Percentiles rank a stretch among this genome's conserved stretches.
Conservation (phyloP, 1,140 invertebrate genomes). For the Aphaenogaster floridana region DNA sequence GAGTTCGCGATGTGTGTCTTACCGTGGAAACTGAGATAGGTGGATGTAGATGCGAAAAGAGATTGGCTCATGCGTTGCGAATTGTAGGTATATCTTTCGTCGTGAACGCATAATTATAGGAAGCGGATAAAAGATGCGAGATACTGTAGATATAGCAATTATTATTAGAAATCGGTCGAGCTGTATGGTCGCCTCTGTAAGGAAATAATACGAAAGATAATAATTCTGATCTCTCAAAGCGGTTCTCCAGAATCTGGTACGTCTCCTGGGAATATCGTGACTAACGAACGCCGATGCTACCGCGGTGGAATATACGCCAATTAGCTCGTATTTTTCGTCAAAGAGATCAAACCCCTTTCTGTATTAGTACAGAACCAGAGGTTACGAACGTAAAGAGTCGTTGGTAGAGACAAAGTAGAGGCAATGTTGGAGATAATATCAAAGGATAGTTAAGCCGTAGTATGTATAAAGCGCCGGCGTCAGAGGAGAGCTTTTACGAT, state of each 20-base stretch:
- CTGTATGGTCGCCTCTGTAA: slow-evolving; percentile 11
- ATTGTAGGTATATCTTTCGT: background rate
- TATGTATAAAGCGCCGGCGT: slow-evolving; percentile 36
- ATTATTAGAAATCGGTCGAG: slow-evolving; percentile 27
- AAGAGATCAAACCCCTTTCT: slow-evolving; percentile 63
- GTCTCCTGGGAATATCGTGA: slow-evolving; percentile 58
- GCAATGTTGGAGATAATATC: slow-evolving; percentile 55
- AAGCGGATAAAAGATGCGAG: slow-evolving; percentile 3
- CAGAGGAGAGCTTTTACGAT: slow-evolving; percentile 50
- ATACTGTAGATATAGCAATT: slow-evolving; percentile 38
- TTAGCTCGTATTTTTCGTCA: slow-evolving; percentile 63
- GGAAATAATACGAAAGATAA: slow-evolving; percentile 58
- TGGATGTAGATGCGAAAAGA: background rate
- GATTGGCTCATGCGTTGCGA: background rate
- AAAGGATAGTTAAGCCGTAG: slow-evolving; percentile 61
- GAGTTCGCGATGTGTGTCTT: background rate
- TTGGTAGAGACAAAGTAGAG: slow-evolving; percentile 59
- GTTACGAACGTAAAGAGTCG: slow-evolving; percentile 59
- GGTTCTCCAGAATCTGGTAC: slow-evolving; percentile 41
- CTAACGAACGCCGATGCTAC: slow-evolving; percentile 44
- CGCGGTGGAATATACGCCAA: slow-evolving; percentile 57
- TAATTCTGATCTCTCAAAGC: slow-evolving; percentile 49
- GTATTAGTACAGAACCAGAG: slow-evolving; percentile 54
- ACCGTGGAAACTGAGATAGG: background rate
- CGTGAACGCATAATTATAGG: slow-evolving; percentile 12